Conservation (phyloP, 1,140 invertebrate genomes). For the Trichonephila clavata region DNA sequence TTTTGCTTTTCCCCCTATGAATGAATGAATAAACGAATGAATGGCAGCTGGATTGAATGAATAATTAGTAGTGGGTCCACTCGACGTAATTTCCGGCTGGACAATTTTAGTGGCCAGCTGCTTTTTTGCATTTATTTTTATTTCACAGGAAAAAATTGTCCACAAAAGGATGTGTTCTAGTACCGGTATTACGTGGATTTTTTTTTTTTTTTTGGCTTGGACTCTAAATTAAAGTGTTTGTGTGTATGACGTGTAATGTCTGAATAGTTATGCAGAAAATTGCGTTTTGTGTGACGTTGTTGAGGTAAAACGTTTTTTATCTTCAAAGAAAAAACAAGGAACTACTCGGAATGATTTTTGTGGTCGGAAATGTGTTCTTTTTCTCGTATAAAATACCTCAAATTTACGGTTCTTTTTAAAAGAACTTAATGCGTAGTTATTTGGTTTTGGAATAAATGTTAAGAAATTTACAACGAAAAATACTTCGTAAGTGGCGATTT, state of each 20-base stretch:
- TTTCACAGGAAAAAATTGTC: neutral
- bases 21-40: conserved; percentile 44
- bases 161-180: neutral
- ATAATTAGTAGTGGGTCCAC: conserved; percentile 54
- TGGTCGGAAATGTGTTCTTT: neutral
- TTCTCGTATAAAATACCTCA: neutral
- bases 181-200: neutral
- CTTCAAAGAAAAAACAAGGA: neutral
- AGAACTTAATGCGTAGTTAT: neutral
- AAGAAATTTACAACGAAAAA: neutral
- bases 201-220: neutral
- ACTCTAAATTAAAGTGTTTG: neutral
- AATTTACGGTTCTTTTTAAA: neutral
- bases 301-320: neutral
- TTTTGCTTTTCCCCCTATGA: conserved; percentile 19
- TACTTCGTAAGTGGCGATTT: neutral
- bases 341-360: neutral
- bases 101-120: conserved; percentile 20
- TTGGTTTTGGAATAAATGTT: neutral
- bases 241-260: neutral
- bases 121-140: neutral
- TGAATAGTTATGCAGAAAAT: neutral
- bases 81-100: conserved; percentile 37
- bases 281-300: neutral
- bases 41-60: conserved; percentile 59